phyloP scores from a whole-genome alignment of 2,888 invertebrate species.

The Caenorhabditis macrosperma region DNA sequence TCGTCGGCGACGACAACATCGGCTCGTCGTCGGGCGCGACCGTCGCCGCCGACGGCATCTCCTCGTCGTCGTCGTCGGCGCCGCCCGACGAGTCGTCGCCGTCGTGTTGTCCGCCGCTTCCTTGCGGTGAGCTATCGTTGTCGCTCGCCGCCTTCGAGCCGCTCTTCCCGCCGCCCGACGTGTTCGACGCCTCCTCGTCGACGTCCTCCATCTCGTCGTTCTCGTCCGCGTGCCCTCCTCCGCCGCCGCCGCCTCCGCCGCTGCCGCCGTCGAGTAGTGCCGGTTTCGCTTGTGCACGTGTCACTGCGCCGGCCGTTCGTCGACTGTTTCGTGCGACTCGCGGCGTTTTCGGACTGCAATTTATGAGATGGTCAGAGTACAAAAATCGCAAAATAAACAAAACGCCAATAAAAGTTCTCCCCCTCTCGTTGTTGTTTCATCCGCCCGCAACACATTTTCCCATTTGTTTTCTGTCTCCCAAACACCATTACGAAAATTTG shows the following conservation, averaged over 20 bases:
- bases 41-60: constrained; percentile 17
- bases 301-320: constrained; percentile 36
- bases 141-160: constrained; percentile 43
- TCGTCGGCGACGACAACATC: constrained; percentile 4
- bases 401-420: too few species aligned
- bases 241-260: constrained; percentile 22
- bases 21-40: not conserved
- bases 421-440: too few species aligned
- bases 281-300: constrained; percentile 31
- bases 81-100: constrained; percentile 41
- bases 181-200: constrained; percentile 28
- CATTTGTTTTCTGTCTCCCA: too few species aligned
- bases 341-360: constrained; percentile 32
- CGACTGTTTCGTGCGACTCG: constrained; percentile 15
- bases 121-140: constrained; percentile 19
- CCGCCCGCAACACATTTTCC: too few species aligned
- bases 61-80: constrained; percentile 23
- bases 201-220: constrained; percentile 32
- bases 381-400: too few species aligned
- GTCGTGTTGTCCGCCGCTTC: not conserved
- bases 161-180: constrained; percentile 5
- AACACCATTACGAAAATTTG: too few species aligned
- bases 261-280: constrained; percentile 9
- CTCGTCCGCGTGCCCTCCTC: constrained; percentile 10
- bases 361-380: too few species aligned